Base-by-base conservation (phyloP, 2,888 invertebrate genomes). In the Portevinia maculata region DNA sequence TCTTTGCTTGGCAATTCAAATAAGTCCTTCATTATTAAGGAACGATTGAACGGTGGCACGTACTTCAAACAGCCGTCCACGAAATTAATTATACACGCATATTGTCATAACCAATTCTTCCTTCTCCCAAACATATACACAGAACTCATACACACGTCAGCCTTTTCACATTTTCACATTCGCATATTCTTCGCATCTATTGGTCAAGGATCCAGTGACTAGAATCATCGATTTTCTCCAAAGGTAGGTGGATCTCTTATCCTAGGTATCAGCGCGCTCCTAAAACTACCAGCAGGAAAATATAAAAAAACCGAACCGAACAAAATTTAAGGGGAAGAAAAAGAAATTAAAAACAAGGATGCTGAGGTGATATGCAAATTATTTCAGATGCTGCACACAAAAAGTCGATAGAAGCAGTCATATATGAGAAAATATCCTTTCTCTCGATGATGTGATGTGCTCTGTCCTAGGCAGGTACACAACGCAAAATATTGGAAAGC, bases 351-450 rank as follows among this genome's bases (percentile, higher is more conserved):
- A 83, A 78, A 83, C 78, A 78, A 78, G 81, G 71, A 67, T 78
- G 76, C 81, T 83, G 78, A 79, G 83, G 79, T 79, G 79, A 84
- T 73, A 84, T 84, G 83, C 83, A 84, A 84, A 79, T 84, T 84
- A 79, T 84, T 79, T 84, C 79, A 74, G 79, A 74, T 73, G 69
- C 52, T 79, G 73, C 73, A 84, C 83, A 78, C 67, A 84, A 67
- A 83, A 73, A 79, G 78, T 79, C 64, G 69, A 74, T 64, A 52
- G 67, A 30, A 71, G 71, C 39, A 71, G 71, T 59, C 73, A 59
- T 69, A 62, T 37, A 84, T 74, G 84, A 84, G 74, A 57, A 84
- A 79, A 84, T 79, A 84, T 84, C 62, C 83, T 84, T 84, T 48
- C 73, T 44, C 74, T 74, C 67, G 64, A 30, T 62, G 69, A 65